Base-by-base conservation (phyloP, 2,888 invertebrate genomes). In the Scaptomyza tumidula region DNA sequence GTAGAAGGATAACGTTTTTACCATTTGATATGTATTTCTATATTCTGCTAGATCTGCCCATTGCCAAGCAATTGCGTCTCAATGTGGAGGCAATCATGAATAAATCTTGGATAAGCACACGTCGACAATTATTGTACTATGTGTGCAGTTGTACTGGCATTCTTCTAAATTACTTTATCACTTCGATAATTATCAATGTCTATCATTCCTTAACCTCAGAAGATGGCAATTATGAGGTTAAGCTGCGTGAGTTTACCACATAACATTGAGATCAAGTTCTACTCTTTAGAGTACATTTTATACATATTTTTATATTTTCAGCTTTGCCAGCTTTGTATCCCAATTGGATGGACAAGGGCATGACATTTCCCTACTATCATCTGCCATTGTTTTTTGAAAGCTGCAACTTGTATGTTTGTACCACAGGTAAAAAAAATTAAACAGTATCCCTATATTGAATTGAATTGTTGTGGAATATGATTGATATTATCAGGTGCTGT, bases 321-420 rank as follows among this genome's bases (percentile, higher is more conserved):
- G 90, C 91, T 5, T 48, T 78, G 43, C 84, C 90, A 0, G 46
- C 79, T 0, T 14, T 87, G 0, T 91, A 88, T 70, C 89, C 90
- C 1, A 50, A 70, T 5, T 90, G 91, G 89, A 80, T 77, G 56
- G 58, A 78, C 35, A 83, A 88, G 59, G 86, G 89, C 29, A 71
- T 90, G 59, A 29, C 77, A 1, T 81, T 84, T 57, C 91, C 90
- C 2, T 89, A 90, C 60, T 90, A 86, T 43, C 60, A 75, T 1
- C 52, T 90, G 4, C 75, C 89, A 46, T 78, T 90, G 65, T 81
- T 78, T 19, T 7, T 87, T 0, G 78, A 79, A 14, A 50, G 60
- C 31, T 65, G 76, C 24, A 70, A 78, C 0, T 46, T 67, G 0
- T 87, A 69, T 33, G 52, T 86, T 9, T 72, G 86, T 11, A 89